Evolutionary conservation across 2,888 invertebrate species (phyloP).

Genomic region (Empis stercorea): DNA sequence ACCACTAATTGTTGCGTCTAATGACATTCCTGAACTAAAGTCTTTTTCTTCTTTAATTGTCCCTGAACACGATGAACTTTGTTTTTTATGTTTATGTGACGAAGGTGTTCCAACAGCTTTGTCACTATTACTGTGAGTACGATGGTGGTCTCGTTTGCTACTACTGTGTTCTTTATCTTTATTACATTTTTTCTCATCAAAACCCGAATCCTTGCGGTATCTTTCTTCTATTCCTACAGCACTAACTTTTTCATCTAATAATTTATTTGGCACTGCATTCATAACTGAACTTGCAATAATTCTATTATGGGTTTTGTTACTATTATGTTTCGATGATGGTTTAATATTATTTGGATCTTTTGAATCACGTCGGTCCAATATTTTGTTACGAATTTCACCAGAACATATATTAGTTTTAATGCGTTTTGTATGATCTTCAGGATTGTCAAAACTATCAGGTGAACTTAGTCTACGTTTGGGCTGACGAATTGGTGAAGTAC

Average conservation of each 20-base stretch:
- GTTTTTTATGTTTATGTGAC: conserved; percentile 15
- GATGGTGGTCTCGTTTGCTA: conserved; percentile 3
- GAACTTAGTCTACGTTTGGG: conserved; percentile 64
- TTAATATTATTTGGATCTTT: conserved; percentile 44
- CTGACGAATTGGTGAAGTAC: conserved; percentile 28
- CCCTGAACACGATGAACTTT: conserved; percentile 17
- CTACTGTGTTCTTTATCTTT: conserved; percentile 20
- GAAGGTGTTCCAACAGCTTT: conserved; percentile 12
- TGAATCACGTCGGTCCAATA: conserved; percentile 52
- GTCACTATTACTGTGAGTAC: conserved; percentile 9
- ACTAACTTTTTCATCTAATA: neutral
- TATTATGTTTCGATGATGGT: conserved; percentile 13
- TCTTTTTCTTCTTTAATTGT: neutral
- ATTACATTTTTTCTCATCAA: conserved; percentile 25
- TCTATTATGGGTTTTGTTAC: conserved; percentile 1
- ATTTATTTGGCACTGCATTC: neutral
- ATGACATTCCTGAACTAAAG: neutral
- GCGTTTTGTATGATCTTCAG: conserved; percentile 28
- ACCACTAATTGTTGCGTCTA: neutral
- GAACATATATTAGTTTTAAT: conserved; percentile 36
- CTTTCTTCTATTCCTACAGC: conserved; percentile 26
- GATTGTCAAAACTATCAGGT: conserved; percentile 45
- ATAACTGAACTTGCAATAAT: neutral
- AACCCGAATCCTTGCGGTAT: conserved; percentile 18
- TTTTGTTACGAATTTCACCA: conserved; percentile 37